phyloP scores from a whole-genome alignment of 2,888 invertebrate species.

The Eretmocerus hayati region DNA sequence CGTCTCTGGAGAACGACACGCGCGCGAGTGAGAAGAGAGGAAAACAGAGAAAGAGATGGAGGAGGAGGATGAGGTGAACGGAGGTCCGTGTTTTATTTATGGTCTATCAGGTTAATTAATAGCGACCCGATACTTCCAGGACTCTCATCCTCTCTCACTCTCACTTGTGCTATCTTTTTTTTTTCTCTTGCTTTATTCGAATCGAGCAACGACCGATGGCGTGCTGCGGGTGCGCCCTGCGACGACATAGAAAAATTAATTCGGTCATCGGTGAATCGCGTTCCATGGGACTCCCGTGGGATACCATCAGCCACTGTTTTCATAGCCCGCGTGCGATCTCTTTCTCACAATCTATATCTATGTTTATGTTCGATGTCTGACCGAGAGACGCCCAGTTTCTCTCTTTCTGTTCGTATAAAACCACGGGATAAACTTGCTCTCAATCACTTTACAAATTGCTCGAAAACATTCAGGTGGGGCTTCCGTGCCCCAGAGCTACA shows the following conservation, averaged over 20 bases:
- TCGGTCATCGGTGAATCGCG: slow-evolving; percentile 26
- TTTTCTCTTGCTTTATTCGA: slow-evolving; percentile 7
- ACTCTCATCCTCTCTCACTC: slow-evolving; percentile 4
- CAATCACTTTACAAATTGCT: slow-evolving; percentile 24
- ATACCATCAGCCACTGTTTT: slow-evolving; percentile 5
- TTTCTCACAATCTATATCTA: neutral
- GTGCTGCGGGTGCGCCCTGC: slow-evolving; percentile 10
- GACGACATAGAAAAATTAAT: slow-evolving; percentile 35
- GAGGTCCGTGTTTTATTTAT: slow-evolving; percentile 37
- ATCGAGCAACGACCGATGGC: slow-evolving; percentile 12
- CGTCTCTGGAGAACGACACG: slow-evolving; percentile 32
- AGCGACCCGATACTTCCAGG: slow-evolving; percentile 31
- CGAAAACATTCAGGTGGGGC: slow-evolving; percentile 10
- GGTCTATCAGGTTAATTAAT: slow-evolving; percentile 45
- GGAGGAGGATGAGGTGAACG: slow-evolving; percentile 24
- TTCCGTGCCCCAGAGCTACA: too few relatives aligned
- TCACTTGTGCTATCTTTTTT: slow-evolving; percentile 11
- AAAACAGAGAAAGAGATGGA: slow-evolving; percentile 22
- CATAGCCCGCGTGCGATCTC: too few relatives aligned
- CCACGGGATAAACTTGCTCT: neutral
- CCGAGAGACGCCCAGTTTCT: slow-evolving; percentile 4
- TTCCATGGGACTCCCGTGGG: slow-evolving; percentile 13
- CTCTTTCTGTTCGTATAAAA: neutral
- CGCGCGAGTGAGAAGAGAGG: slow-evolving; percentile 23
- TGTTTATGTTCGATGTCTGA: slow-evolving; percentile 1